A percentile compares a stretch with the other conserved stretches of the same genome.
Conservation (phyloP, 2,888 invertebrate genomes). For the Desoria tigrina region DNA sequence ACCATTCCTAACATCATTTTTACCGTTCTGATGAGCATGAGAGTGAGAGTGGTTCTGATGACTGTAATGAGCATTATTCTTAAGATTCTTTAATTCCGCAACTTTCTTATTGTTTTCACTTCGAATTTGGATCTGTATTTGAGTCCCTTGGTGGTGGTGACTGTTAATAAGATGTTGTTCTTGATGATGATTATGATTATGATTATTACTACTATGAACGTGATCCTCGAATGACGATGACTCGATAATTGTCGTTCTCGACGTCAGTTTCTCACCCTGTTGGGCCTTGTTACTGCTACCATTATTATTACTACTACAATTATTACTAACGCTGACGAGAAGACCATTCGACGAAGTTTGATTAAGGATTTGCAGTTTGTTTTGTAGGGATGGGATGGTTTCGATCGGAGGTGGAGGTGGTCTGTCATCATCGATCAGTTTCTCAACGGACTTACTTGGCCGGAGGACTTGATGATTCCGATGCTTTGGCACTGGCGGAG, state of each 20-base stretch:
- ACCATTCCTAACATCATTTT: not conserved
- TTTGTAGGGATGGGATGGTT: slow-evolving; percentile 81
- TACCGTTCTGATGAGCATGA: not conserved
- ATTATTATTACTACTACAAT: slow-evolving; percentile 15
- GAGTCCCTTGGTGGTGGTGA: slow-evolving; percentile 17
- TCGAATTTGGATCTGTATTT: slow-evolving; percentile 36
- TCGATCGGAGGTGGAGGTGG: slow-evolving; percentile 90
- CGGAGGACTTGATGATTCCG: slow-evolving; percentile 29
- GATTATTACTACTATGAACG: slow-evolving; percentile 9
- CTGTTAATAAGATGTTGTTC: not conserved
- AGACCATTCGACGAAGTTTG: slow-evolving; percentile 30
- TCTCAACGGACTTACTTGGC: slow-evolving; percentile 36
- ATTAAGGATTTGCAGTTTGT: slow-evolving; percentile 33
- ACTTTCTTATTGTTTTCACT: slow-evolving; percentile 15
- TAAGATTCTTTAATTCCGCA: slow-evolving; percentile 20
- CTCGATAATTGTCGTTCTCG: not conserved
- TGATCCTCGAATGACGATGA: slow-evolving; percentile 21
- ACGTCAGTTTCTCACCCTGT: not conserved
- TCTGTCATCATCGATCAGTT: slow-evolving; percentile 62
- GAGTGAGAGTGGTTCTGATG: slow-evolving; percentile 25
- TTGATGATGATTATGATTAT: not conserved
- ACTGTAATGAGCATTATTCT: slow-evolving; percentile 8
- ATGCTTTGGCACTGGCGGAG: slow-evolving; percentile 57
- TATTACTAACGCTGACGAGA: slow-evolving; percentile 36
- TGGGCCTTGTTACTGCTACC: not conserved